Evolutionary conservation across 1,140 invertebrate genomes (phyloP).

Genomic region (Lanistes nyassanus): DNA sequence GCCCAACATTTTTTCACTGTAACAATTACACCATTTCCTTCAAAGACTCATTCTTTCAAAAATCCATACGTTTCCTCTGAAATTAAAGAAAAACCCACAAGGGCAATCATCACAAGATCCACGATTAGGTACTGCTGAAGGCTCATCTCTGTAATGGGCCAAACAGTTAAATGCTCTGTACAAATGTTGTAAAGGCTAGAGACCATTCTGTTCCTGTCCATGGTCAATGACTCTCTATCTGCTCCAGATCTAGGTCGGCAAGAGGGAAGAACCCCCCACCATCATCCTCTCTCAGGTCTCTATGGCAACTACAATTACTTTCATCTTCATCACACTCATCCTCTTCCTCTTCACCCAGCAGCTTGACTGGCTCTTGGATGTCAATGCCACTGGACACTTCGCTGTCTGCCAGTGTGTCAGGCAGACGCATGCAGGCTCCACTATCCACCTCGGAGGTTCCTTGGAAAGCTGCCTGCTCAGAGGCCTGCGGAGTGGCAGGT

Average conservation of each 20-base stretch:
- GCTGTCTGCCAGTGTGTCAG: slow-evolving; percentile 32
- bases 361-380: slow-evolving; percentile 44
- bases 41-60: no score
- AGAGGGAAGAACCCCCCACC: slow-evolving; percentile 50
- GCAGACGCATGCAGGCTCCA: slow-evolving; percentile 31
- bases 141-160: no score
- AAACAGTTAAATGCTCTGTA: no score
- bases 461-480: slow-evolving; percentile 26
- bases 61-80: no score
- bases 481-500: slow-evolving; percentile 24
- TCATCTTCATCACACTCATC: slow-evolving; percentile 14
- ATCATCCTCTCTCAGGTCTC: slow-evolving; percentile 28
- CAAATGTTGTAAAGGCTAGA: no score
- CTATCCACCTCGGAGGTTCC: slow-evolving; percentile 36
- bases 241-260: slow-evolving; percentile 55
- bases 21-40: no score
- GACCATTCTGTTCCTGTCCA: no score
- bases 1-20: no score
- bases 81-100: no score
- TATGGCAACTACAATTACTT: slow-evolving; percentile 30
- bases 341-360: slow-evolving; percentile 44
- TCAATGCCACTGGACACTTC: slow-evolving; percentile 39
- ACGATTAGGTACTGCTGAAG: no score
- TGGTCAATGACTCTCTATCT: slow-evolving; percentile 55
- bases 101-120: no score